Conservation (phyloP, 35 echinoderm and acorn worm species). For the Heliocidaris tuberculata region DNA sequence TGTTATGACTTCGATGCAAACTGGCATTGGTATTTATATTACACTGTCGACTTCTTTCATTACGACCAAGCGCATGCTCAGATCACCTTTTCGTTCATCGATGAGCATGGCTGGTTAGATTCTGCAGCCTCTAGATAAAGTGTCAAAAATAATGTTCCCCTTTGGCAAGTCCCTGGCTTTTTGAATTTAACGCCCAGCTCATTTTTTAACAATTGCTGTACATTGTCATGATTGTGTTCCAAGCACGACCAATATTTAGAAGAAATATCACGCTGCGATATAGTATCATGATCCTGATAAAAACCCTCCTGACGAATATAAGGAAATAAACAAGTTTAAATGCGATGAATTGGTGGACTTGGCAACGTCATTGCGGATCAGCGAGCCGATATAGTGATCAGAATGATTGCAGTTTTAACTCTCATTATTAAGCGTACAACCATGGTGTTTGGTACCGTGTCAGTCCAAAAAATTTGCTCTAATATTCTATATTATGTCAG, state of each 20-base stretch:
- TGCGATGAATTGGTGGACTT: neutral
- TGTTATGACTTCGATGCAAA: neutral
- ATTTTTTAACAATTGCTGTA: neutral
- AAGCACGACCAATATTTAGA: neutral
- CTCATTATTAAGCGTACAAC: neutral
- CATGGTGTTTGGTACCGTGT: neutral
- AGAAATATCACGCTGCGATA: neutral
- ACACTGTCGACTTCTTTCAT: neutral
- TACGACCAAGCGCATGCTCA: neutral
- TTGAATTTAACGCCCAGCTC: neutral
- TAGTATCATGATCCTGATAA: neutral
- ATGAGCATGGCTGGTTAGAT: neutral
- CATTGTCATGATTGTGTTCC: neutral
- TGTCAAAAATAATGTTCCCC: neutral
- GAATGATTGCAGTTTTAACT: neutral
- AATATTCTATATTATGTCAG: too few species aligned
- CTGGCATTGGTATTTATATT: neutral
- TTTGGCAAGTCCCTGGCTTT: neutral
- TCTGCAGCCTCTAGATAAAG: neutral
- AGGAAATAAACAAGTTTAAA: neutral
- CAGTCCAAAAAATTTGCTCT: too few species aligned
- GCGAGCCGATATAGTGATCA: neutral
- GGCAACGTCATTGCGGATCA: neutral
- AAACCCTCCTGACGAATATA: neutral
- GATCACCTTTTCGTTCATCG: neutral